Percentiles rank a stretch among this genome's conserved stretches.
Conservation (phyloP, 2,797 vertebrate genomes). For the Spondyliosoma cantharus region DNA sequence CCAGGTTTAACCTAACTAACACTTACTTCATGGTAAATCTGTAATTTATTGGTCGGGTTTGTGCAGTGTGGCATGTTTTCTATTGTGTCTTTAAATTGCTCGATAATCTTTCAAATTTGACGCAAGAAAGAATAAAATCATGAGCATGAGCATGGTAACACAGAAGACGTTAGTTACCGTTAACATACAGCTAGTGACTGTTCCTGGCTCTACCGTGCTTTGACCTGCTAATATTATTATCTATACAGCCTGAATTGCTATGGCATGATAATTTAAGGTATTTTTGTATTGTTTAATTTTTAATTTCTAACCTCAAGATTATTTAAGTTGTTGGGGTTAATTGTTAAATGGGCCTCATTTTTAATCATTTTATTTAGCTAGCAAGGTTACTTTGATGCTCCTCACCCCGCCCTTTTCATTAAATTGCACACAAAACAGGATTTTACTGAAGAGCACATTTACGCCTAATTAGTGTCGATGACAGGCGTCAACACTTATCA, state of each 20-base stretch:
- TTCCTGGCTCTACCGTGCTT: neutral
- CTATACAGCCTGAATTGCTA: neutral
- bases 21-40: no score
- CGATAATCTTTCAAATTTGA: no score
- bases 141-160: no score
- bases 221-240: neutral
- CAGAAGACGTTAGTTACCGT: no score
- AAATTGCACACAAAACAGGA: neutral
- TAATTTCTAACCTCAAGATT: neutral
- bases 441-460: neutral
- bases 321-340: neutral
- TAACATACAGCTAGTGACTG: neutral
- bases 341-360: neutral
- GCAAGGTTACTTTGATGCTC: neutral
- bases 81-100: no score
- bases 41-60: no score
- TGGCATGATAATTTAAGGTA: neutral
- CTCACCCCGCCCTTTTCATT: neutral
- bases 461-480: neutral
- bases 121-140: no score
- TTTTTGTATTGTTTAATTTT: neutral
- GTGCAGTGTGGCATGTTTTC: no score
- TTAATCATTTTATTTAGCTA: neutral
- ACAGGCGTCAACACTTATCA: neutral
- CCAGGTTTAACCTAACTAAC: no score